Evolutionary conservation across 2,113 vertebrate genomes (phyloP).

Genomic region (Amblyornis subalaris): DNA sequence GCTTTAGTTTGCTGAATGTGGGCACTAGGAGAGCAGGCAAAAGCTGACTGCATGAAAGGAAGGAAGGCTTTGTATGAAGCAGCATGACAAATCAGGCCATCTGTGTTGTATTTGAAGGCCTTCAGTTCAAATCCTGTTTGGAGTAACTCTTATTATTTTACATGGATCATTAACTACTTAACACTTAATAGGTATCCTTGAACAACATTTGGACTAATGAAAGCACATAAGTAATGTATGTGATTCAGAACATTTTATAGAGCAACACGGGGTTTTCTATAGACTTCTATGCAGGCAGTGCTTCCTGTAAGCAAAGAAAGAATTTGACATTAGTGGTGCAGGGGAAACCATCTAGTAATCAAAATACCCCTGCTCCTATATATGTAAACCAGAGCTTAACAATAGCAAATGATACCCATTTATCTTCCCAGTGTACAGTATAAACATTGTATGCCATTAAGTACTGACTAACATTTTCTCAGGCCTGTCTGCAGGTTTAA

Average conservation of each 20-base stretch:
- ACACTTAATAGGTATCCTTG: background rate
- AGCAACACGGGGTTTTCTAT: background rate
- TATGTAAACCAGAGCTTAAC: conserved; percentile 33
- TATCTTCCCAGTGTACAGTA: background rate
- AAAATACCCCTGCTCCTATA: background rate
- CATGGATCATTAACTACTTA: conserved; percentile 42
- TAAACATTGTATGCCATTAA: background rate
- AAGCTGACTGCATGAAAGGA: background rate
- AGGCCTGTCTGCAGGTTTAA: background rate
- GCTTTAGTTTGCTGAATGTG: background rate
- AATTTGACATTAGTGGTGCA: background rate
- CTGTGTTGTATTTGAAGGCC: conserved; percentile 33
- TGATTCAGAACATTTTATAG: background rate
- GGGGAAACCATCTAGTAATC: background rate
- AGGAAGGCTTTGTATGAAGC: background rate
- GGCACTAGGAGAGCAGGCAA: background rate
- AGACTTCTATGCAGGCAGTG: background rate
- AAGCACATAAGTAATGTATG: background rate
- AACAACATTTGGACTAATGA: background rate
- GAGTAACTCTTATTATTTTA: background rate
- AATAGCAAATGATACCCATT: conserved; percentile 20
- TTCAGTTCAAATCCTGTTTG: conserved; percentile 21
- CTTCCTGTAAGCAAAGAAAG: background rate
- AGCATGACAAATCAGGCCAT: background rate
- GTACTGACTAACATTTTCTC: background rate